Base-by-base conservation (phyloP, 2,797 vertebrate species). In the Anabas testudineus region DNA sequence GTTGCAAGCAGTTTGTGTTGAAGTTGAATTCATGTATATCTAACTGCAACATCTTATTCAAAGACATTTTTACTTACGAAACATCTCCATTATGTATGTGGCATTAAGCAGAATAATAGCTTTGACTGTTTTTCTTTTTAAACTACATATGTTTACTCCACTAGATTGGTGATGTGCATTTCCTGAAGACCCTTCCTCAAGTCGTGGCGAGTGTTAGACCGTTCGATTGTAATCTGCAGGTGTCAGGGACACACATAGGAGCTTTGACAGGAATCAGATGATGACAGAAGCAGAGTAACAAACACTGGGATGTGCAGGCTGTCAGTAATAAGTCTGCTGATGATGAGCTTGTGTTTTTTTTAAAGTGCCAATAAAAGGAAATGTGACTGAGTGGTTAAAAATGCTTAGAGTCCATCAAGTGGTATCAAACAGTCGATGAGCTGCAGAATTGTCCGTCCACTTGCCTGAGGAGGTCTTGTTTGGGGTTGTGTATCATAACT, bases 151-250 rank as follows among this genome's bases (percentile, higher is more conserved):
- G 13, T 77, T 77, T 58, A 24, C 46, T 43, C n/a, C 39, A 4
- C 1, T 10, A 41, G 51, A 39, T 54, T 13, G 53, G 42, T 69
- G 58, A 60, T 72, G 70, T 71, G 51, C 55, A 21, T 72, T 74
- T 78, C 65, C 74, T 52, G 52, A 60, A 74, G 69, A 72, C 55
- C 42, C 48, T 16, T 65, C 45, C 22, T 32, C 30, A 15, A 63
- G 68, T 65, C 69, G 49, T 42, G 15, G 45, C 15, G 75, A 74
- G 91, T 89, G 90, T 87, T 87, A 92, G 91, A 91, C 91, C 13
- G 85, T 83, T 94, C 90, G 74, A 92, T 94, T 90, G 81, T 76
- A 88, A 91, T 93, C 91, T 87, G 77, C 76, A 86, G 87, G 86
- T 91, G 90, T 88, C 70, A 70, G 61, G 72, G 62, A 70, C 47